phyloP scores from a whole-genome alignment of 2,797 vertebrate species.

The Podargus strigoides region DNA sequence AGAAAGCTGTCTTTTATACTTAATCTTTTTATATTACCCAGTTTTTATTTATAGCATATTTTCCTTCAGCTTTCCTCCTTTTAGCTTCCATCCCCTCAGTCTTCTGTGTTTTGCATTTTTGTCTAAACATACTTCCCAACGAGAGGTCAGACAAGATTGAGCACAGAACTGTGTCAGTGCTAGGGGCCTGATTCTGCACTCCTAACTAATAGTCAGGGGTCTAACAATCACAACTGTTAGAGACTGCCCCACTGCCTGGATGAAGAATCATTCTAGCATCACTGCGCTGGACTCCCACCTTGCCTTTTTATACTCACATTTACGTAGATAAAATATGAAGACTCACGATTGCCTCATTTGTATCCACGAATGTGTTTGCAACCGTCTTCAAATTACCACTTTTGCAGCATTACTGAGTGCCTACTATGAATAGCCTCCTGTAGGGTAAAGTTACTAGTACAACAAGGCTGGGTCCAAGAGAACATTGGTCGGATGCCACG shows the following conservation, averaged over 20 bases:
- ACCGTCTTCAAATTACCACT: background rate
- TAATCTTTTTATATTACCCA: slow-evolving; percentile 60
- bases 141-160: slow-evolving; percentile 17
- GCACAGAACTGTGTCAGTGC: background rate
- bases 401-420: background rate
- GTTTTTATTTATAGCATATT: slow-evolving; percentile 43
- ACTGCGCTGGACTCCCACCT: accelerated
- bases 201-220: background rate
- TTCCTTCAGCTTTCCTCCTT: slow-evolving; percentile 27
- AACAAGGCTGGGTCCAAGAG: background rate
- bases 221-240: background rate
- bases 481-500: background rate
- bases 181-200: background rate
- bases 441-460: background rate
- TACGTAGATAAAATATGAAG: background rate
- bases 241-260: accelerated
- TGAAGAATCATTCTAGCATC: background rate
- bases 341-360: background rate
- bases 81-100: background rate
- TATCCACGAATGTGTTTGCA: background rate
- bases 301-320: background rate
- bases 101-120: background rate
- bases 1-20: slow-evolving; percentile 58
- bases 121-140: background rate
- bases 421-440: slow-evolving; percentile 3